Conservation (phyloP, 2,113 vertebrate species). For the Pterocles gutturalis region DNA sequence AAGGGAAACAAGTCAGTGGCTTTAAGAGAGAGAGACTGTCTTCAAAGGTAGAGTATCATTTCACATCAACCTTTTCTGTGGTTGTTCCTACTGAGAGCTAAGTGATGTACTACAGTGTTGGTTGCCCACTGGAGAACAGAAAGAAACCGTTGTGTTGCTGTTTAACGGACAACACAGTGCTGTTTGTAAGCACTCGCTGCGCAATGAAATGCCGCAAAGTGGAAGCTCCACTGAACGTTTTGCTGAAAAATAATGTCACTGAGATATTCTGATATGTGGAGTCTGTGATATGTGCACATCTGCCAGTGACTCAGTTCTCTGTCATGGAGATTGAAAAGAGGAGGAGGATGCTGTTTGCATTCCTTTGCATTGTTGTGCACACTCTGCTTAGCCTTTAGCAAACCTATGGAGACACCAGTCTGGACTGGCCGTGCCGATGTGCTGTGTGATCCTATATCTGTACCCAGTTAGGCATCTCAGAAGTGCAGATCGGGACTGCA, state of each 20-base stretch:
- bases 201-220: background rate
- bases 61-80: background rate
- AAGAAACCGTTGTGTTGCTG: background rate
- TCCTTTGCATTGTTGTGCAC: background rate
- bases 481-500: background rate
- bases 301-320: conserved; percentile 9
- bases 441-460: background rate
- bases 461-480: background rate
- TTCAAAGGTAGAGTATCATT: background rate
- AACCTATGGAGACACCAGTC: background rate
- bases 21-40: background rate
- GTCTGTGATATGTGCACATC: background rate
- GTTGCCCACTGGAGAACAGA: background rate
- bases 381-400: background rate
- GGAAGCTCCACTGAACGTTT: background rate
- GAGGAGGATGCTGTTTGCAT: background rate
- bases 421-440: background rate
- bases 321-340: background rate
- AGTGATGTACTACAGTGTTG: background rate
- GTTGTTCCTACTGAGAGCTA: background rate
- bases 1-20: background rate
- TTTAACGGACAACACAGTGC: background rate
- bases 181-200: background rate
- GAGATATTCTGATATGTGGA: background rate
- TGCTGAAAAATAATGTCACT: background rate